Evolutionary conservation across 2,888 invertebrate species (phyloP), one percentile per base, ranked within the genome.

Genomic region (Argynnis bischoffii): DNA sequence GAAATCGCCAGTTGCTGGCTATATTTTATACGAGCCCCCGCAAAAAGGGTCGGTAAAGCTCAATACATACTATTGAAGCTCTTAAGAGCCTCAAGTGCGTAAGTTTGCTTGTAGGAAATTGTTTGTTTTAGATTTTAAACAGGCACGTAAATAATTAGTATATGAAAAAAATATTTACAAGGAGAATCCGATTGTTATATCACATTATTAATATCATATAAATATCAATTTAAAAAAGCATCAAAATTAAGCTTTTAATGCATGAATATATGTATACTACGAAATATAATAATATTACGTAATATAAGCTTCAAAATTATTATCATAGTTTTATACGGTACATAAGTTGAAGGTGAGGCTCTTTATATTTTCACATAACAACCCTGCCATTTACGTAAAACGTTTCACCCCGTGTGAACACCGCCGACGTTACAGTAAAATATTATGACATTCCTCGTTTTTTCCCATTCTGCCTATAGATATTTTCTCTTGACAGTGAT

Each of bases 11-110:
- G 85, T 84, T 85, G 81, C 85, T 86, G 81, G 81, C 86, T 83
- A 88, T 91, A 91, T 89, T 89, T 90, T 89, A 91, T 88, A 80
- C 79, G 81, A 76, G 81, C 86, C 88, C 86, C 83, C 82, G 75
- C 76, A 75, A 67, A 74, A 77, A 83, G 84, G 85, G 81, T 78
- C 74, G 69, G 70, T 76, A 77, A 81, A 78, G 82, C 66, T 77
- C 77, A 74, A 79, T 80, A 74, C 77, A 81, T 78, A 86, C 75
- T 66, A 67, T 60, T 54, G 61, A 69, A 63, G 63, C 66, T 72
- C 65, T n/a, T 54, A 63, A 72, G 67, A 59, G 56, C 59, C 61
- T 21, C 46, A 35, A 67, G 55, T 61, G 59, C 60, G 56, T 57
- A 61, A 64, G 57, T 63, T 66, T 59, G 41, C 59, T 61, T 53